Evolutionary conservation across 1,140 invertebrate genomes (phyloP), one percentile per base, ranked within the genome.

Genomic region (Colletes gigas): DNA sequence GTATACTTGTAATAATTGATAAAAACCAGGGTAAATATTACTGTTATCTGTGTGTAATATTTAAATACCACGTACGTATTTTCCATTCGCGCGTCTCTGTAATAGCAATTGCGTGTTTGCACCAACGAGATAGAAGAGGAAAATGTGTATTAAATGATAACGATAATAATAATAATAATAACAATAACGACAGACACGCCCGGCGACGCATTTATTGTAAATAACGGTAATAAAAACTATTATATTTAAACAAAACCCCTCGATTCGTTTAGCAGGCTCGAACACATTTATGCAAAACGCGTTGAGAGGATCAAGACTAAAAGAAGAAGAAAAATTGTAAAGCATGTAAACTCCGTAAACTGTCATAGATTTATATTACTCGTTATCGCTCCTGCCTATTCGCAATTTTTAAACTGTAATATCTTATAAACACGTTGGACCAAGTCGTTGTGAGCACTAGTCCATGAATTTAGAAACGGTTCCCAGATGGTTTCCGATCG

Each of bases 381-480:
- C 57, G 69, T 88, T 83, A 83, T 72, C 41, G 85, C 78, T 88
- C 87, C 87, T 88, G 86, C 83, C 86, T 85, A 83, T 88, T 85
- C 41, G 69, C 65, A 85, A 88, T 83, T 74, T 88, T 80, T 85
- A 81, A 81, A 88, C 87, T 88, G 84, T 83, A 88, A 83, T 88
- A 77, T 85, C 73, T 77, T 81, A 57, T 83, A 83, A 87, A 86
- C 50, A 84, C 55, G 78, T 88, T 78, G 86, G 87, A 88, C 86
- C 87, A 88, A 88, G 83, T 88, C 84, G 86, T 86, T 88, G 87
- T 86, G 78, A 86, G 83, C 82, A 78, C 75, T 79, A 83, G 21
- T 71, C 66, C 47, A 73, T 78, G 78, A 84, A 85, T 41, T 50
- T 59, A 66, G 67, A 82, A n/a, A 68, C 50, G 65, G 65, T 50